phyloP scores from a whole-genome alignment of 92 coral and sea anemone genomes.

The Ricordea florida region DNA sequence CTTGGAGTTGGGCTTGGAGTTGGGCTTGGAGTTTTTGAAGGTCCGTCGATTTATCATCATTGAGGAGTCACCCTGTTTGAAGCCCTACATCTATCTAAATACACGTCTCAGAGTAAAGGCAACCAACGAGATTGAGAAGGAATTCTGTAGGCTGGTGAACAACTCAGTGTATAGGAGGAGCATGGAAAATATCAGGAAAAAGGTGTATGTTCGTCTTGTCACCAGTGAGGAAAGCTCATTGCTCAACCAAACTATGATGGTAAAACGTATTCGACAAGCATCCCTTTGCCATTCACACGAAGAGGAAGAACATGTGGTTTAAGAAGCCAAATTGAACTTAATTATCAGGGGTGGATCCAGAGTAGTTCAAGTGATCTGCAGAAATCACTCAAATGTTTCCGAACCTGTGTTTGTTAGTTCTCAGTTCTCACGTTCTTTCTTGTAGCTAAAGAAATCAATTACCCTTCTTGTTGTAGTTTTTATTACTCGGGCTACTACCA shows the following conservation, averaged over 20 bases:
- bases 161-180: constrained; percentile 50
- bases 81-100: constrained; percentile 24
- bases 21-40: background rate
- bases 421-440: too few species aligned
- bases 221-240: constrained; percentile 35
- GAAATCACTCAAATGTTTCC: too few species aligned
- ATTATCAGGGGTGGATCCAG: too few species aligned
- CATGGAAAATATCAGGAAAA: constrained; percentile 51
- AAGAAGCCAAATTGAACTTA: too few species aligned
- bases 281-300: constrained; percentile 37
- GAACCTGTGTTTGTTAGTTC: too few species aligned
- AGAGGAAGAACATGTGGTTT: constrained; percentile 10
- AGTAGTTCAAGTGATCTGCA: too few species aligned
- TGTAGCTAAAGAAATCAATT: too few species aligned
- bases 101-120: background rate
- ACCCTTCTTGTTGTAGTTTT: too few species aligned
- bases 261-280: background rate
- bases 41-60: constrained; percentile 33
- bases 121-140: constrained; percentile 43
- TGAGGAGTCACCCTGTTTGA: constrained; percentile 15
- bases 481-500: too few species aligned
- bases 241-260: constrained; percentile 50
- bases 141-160: constrained; percentile 33
- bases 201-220: constrained; percentile 38
- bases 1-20: background rate